Percentiles rank a stretch among this genome's conserved stretches.
Evolutionary conservation across 1,140 invertebrate species (phyloP).

Genomic region (Ditylenchus dipsaci): DNA sequence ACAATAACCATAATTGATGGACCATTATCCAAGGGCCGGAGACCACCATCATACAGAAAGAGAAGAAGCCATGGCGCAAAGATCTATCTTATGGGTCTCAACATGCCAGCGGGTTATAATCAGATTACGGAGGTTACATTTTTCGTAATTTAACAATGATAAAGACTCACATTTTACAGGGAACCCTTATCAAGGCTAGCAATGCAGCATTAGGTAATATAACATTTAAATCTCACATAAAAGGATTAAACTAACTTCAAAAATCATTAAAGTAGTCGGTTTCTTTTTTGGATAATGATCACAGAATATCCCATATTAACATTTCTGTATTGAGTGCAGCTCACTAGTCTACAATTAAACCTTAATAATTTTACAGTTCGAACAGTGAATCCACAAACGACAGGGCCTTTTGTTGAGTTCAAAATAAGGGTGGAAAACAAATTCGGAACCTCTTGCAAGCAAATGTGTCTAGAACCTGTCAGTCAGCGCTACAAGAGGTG

Average conservation of each 20-base stretch:
- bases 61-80: slow-evolving; percentile 17
- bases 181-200: neutral
- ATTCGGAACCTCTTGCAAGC: slow-evolving; percentile 36
- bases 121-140: slow-evolving; percentile 33
- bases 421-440: slow-evolving; percentile 35
- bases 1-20: slow-evolving; percentile 31
- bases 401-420: slow-evolving; percentile 32
- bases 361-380: too few species aligned
- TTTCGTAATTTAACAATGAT: neutral
- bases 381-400: slow-evolving; percentile 25
- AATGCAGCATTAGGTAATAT: neutral
- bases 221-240: too few species aligned
- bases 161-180: neutral
- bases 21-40: slow-evolving; percentile 16
- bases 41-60: slow-evolving; percentile 2
- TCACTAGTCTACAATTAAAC: too few species aligned
- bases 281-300: too few species aligned
- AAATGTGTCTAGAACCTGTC: slow-evolving; percentile 24
- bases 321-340: too few species aligned
- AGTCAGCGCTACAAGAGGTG: slow-evolving; percentile 26
- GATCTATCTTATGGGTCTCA: slow-evolving; percentile 30
- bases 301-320: too few species aligned
- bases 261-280: too few species aligned
- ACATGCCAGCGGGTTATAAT: slow-evolving; percentile 34
- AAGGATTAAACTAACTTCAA: too few species aligned